Evolutionary conservation across 1,140 invertebrate genomes (phyloP).

Genomic region (Cotesia vestalis): DNA sequence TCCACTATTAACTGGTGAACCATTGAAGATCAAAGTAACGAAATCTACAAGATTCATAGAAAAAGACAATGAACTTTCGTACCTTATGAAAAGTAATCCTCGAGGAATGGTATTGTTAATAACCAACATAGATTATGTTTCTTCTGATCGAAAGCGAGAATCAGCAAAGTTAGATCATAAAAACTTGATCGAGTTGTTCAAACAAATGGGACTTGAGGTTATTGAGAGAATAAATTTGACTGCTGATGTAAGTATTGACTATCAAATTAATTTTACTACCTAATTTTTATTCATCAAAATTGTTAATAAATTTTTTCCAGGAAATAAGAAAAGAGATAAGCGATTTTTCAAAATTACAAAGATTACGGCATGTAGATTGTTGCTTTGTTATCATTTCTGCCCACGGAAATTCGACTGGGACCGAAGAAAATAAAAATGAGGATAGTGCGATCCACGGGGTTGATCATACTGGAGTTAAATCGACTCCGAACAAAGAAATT

Average conservation of each 20-base stretch:
- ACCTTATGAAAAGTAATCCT: conserved; percentile 66
- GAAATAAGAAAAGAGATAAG: conserved; percentile 56
- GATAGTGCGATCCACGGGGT: conserved; percentile 51
- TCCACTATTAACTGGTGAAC: conserved; percentile 40
- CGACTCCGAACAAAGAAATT: conserved; percentile 41
- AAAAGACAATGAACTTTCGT: conserved; percentile 46
- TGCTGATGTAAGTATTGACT: conserved; percentile 49
- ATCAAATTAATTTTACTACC: neutral
- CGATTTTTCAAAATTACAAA: conserved; percentile 53
- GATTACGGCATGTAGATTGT: conserved; percentile 63
- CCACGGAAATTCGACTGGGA: conserved; percentile 61
- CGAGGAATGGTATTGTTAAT: conserved; percentile 70
- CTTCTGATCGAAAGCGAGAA: conserved; percentile 46
- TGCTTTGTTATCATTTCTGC: conserved; percentile 70
- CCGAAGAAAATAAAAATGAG: conserved; percentile 51
- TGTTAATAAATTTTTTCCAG: conserved; percentile 43
- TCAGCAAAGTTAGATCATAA: conserved; percentile 66
- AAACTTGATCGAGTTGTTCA: conserved; percentile 66
- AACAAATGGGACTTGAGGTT: conserved; percentile 68
- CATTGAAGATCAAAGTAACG: conserved; percentile 51
- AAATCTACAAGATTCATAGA: conserved; percentile 56
- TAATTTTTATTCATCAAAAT: neutral
- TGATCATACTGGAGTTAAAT: too few species aligned
- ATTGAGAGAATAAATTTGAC: conserved; percentile 58
- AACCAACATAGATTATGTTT: conserved; percentile 62